Conservation (phyloP, 2,888 invertebrate species). For the Pammene fasciana region DNA sequence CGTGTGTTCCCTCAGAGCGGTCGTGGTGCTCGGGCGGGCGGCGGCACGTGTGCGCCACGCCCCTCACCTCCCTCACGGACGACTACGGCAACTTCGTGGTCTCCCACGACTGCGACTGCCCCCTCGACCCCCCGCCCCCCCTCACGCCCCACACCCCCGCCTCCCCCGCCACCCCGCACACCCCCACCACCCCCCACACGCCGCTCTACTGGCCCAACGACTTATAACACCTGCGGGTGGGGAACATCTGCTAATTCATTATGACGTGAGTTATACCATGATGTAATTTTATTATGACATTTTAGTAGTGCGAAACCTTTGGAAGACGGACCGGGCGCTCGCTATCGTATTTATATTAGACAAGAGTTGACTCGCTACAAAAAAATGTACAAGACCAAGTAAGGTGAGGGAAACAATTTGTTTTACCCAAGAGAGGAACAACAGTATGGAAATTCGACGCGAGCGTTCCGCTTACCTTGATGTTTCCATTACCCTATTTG, state of each 20-base stretch:
- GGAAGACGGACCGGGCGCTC: background rate
- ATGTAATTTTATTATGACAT: background rate
- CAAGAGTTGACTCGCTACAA: too few species aligned
- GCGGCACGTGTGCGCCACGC: conserved; percentile 73
- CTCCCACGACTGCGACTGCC: conserved; percentile 76
- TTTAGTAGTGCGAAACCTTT: background rate
- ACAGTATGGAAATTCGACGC: too few species aligned
- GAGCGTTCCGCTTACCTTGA: too few species aligned
- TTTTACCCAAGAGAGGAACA: too few species aligned
- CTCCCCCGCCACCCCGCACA: conserved; percentile 35
- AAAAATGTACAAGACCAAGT: too few species aligned
- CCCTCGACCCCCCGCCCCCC: conserved; percentile 49
- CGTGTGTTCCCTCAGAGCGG: conserved; percentile 55
- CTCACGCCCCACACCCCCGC: conserved; percentile 42
- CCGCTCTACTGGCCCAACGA: conserved; percentile 53
- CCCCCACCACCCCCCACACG: conserved; percentile 22
- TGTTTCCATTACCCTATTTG: too few species aligned
- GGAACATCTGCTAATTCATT: background rate
- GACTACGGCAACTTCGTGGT: conserved; percentile 82
- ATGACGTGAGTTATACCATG: background rate
- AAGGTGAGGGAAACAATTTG: too few species aligned
- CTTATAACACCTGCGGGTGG: conserved; percentile 18
- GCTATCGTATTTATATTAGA: background rate
- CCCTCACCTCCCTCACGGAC: conserved; percentile 76
- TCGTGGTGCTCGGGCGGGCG: conserved; percentile 67